Evolutionary conservation across 2,113 vertebrate species (phyloP), one percentile per base, ranked within the genome.

Genomic region (Podilymbus podiceps): DNA sequence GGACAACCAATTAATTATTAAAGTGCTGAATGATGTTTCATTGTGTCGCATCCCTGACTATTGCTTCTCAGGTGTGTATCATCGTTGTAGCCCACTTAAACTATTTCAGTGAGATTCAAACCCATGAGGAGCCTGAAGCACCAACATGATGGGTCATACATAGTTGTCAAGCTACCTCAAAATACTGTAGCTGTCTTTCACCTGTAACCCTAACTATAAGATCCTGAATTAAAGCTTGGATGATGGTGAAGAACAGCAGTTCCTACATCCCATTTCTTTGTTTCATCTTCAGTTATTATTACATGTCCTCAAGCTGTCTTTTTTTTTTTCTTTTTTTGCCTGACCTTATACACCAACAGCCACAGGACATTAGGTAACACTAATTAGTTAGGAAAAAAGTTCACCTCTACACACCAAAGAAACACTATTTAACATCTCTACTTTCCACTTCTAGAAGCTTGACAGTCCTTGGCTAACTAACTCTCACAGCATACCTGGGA

Each of bases 1-100:
- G 8, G 25, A 71, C 56, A 71, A 7, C 9, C 16, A 55, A 63
- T 40, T 75, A 55, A 63, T 40, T 75, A 85, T n/a, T 56, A 59
- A 93, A 85, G 81, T 23, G 15, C 9, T 1, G 2, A 67, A 52
- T 38, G 30, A 6, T 8, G 55, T 62, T 72, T 22, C 44, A 55
- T 17, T 30, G 50, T 0, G 0, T 20, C 5, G 1, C 59, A 66
- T 33, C 44, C 35, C 46, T 1, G 0, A 12, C 33, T 44, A n/a
- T 8, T 19, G 27, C 38, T 44, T 68, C 83, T 72, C 52, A 60
- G 16, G 5, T 58, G 67, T 9, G 3, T 2, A 22, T 27, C 55
- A 64, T 67, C 77, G 78, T 0, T 38, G 64, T 1, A 91, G 74
- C n/a, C 53, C 74, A 78, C 56, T 63, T 53, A 27, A 68, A 56